phyloP scores from a whole-genome alignment of 2,797 vertebrate genomes.

The Lutjanus campechanus region DNA sequence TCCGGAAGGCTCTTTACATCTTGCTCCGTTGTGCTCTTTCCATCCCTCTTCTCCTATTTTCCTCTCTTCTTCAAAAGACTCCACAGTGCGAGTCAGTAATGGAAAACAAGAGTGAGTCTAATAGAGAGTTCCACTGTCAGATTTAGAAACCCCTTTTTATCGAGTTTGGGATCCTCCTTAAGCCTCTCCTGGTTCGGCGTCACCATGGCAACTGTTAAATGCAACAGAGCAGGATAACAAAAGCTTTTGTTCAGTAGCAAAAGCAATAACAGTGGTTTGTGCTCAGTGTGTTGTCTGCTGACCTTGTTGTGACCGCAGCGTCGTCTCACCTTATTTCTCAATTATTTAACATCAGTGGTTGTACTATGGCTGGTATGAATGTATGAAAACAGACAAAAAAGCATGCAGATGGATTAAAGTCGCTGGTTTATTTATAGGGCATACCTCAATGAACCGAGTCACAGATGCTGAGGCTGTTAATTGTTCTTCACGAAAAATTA shows the following conservation, averaged over 20 bases:
- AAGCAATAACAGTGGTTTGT: slow-evolving; percentile 60
- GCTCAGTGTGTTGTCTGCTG: slow-evolving; percentile 56
- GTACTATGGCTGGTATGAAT: background rate
- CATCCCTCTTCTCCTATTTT: slow-evolving; percentile 28
- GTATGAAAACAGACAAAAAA: background rate
- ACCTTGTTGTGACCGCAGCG: slow-evolving; percentile 52
- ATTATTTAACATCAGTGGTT: slow-evolving; percentile 36
- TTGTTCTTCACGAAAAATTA: slow-evolving; percentile 35
- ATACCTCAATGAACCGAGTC: slow-evolving; percentile 29
- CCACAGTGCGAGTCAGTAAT: slow-evolving; percentile 32
- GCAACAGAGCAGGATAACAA: slow-evolving; percentile 68
- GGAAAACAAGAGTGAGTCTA: slow-evolving; percentile 38
- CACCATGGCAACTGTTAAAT: slow-evolving; percentile 76
- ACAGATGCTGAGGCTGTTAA: slow-evolving; percentile 32
- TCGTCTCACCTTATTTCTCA: slow-evolving; percentile 50
- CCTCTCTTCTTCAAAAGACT: slow-evolving; percentile 40
- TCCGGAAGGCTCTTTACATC: slow-evolving; percentile 65
- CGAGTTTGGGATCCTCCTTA: slow-evolving; percentile 70
- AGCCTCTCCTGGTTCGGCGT: slow-evolving; percentile 65
- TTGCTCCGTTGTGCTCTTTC: slow-evolving; percentile 40
- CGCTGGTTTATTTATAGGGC: slow-evolving; percentile 50
- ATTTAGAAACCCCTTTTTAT: slow-evolving; percentile 69
- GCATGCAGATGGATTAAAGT: slow-evolving; percentile 18
- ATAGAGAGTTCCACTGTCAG: slow-evolving; percentile 59
- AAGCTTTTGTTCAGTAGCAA: slow-evolving; percentile 68